Conservation (phyloP, 2,797 vertebrate species). For the Prionace glauca region DNA sequence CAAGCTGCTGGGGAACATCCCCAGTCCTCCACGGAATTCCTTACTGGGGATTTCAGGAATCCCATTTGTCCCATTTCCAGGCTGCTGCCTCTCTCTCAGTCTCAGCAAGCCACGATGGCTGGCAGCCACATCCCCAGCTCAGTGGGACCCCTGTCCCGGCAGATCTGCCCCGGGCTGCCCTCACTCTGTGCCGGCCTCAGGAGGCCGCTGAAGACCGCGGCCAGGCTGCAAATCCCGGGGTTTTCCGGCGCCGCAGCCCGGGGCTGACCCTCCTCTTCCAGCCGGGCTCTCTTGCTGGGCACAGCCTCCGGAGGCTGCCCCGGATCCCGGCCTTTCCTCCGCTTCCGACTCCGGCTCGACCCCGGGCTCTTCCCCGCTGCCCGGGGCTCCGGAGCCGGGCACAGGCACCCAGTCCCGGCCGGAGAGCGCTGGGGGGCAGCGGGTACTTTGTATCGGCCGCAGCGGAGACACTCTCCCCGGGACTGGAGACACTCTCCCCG, state of each 20-base stretch:
- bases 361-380: neutral
- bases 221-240: constrained; percentile 42
- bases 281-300: constrained; percentile 72
- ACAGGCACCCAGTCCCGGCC: neutral
- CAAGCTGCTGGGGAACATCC: too few species aligned
- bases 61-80: too few species aligned
- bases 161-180: constrained; percentile 43
- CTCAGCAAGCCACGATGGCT: constrained; percentile 60
- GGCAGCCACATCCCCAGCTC: constrained; percentile 46
- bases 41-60: too few species aligned
- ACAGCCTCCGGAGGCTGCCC: constrained; percentile 56
- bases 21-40: too few species aligned
- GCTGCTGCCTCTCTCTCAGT: too few species aligned
- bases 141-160: constrained; percentile 50
- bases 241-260: constrained; percentile 43
- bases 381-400: too few species aligned
- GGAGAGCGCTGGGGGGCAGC: too few species aligned
- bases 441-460: neutral
- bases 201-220: neutral
- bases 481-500: neutral
- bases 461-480: neutral
- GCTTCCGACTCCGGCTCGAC: neutral
- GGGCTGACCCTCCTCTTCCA: constrained; percentile 52
- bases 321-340: neutral
- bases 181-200: neutral